Evolutionary conservation across 2,113 vertebrate genomes (phyloP).

Genomic region (Bos taurus): DNA sequence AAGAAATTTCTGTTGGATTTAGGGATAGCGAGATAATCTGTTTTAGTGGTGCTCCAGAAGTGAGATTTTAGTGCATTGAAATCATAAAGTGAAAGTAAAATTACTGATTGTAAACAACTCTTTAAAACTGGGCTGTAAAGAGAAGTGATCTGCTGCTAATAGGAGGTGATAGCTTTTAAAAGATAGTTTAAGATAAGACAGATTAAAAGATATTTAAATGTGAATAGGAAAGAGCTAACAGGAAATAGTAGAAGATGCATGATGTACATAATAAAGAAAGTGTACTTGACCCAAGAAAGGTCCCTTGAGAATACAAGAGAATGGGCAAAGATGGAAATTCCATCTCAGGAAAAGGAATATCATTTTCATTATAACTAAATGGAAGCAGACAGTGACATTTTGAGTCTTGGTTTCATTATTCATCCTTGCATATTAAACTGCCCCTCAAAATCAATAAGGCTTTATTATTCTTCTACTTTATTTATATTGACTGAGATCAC

Average conservation of each 20-base stretch:
- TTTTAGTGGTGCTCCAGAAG: background rate
- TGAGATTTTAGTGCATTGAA: background rate
- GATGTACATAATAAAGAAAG: background rate
- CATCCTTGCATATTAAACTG: background rate
- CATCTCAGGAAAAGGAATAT: background rate
- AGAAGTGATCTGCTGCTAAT: background rate
- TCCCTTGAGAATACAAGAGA: background rate
- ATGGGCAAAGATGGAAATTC: background rate
- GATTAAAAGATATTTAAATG: background rate
- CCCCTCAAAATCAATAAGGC: background rate
- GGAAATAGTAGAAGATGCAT: background rate
- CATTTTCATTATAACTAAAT: background rate
- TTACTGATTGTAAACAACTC: background rate
- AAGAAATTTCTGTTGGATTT: background rate
- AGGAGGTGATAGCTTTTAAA: background rate
- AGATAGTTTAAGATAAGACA: background rate
- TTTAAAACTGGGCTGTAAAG: background rate
- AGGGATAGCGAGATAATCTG: background rate
- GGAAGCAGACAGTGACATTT: background rate
- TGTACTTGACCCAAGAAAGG: background rate
- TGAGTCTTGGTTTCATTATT: background rate
- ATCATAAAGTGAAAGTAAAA: slow-evolving; percentile 6
- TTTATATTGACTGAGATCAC: background rate
- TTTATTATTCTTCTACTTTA: background rate
- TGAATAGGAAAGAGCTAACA: background rate